Conservation (phyloP, 2,113 vertebrate genomes). For the Pluvianellus socialis region DNA sequence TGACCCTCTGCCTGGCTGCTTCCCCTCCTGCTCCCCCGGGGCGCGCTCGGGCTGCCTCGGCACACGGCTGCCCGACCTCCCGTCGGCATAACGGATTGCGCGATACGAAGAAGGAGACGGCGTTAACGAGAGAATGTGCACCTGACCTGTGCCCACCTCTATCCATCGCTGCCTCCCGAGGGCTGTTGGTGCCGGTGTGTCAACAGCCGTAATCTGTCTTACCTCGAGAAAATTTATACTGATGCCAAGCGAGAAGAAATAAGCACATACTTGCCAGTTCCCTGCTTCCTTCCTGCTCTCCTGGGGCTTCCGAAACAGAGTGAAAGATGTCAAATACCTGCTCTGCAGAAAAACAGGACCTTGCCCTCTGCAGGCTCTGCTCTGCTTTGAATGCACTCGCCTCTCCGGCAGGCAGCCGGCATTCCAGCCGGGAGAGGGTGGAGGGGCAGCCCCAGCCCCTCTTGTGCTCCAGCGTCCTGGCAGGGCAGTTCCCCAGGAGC, state of each 20-base stretch:
- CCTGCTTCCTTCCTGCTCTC: neutral
- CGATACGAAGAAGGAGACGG: neutral
- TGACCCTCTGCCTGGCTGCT: neutral
- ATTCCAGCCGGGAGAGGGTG: neutral
- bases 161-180: neutral
- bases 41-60: neutral
- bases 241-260: neutral
- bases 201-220: neutral
- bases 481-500: neutral
- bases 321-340: neutral
- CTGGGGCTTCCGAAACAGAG: neutral
- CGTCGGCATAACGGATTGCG: fast-evolving
- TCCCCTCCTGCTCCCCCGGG: neutral
- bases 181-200: neutral
- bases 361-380: neutral
- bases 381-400: neutral
- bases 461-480: neutral
- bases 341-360: neutral
- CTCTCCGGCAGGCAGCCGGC: neutral
- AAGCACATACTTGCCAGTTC: neutral
- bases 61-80: neutral
- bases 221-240: neutral
- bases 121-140: neutral
- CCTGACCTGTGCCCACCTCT: neutral
- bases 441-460: neutral